phyloP scores from a whole-genome alignment of 1,140 invertebrate genomes.

The Tetramorium parvispinum region DNA sequence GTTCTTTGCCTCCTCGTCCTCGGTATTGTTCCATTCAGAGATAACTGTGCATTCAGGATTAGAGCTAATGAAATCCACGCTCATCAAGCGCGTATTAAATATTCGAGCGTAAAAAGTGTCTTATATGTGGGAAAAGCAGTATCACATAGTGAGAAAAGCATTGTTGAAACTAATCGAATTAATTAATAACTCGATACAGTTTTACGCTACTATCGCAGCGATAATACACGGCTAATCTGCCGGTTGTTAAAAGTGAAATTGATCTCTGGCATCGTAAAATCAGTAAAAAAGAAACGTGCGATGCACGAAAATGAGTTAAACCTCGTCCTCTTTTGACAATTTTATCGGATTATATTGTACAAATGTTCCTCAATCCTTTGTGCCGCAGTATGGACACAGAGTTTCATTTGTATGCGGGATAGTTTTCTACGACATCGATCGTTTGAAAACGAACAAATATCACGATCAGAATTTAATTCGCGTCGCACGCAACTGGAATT shows the following conservation, averaged over 20 bases:
- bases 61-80: slow-evolving; percentile 68
- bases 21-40: slow-evolving; percentile 90
- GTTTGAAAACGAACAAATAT: slow-evolving; percentile 42
- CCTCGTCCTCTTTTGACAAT: not conserved
- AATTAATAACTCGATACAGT: not conserved
- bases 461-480: slow-evolving; percentile 56
- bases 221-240: not conserved
- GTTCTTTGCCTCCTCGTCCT: slow-evolving; percentile 87
- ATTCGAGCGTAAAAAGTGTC: not conserved
- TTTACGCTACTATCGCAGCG: not conserved
- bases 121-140: not conserved
- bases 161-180: not conserved
- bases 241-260: not conserved
- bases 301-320: slow-evolving; percentile 16
- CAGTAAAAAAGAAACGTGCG: not conserved
- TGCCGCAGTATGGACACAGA: not conserved
- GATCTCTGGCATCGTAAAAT: not conserved
- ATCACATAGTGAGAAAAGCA: not conserved
- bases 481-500: slow-evolving; percentile 54
- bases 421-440: slow-evolving; percentile 45
- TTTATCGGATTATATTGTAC: not conserved
- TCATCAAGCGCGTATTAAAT: slow-evolving; percentile 29
- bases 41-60: slow-evolving; percentile 85
- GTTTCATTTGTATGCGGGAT: slow-evolving; percentile 53
- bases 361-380: slow-evolving; percentile 34